A percentile compares a stretch with the other conserved stretches of the same genome.
These are phyloP conservation scores for Semicossyphus pulcher DNA, from an alignment of 2,113 vertebrate genomes.

Conservation along the genomic window DNA sequence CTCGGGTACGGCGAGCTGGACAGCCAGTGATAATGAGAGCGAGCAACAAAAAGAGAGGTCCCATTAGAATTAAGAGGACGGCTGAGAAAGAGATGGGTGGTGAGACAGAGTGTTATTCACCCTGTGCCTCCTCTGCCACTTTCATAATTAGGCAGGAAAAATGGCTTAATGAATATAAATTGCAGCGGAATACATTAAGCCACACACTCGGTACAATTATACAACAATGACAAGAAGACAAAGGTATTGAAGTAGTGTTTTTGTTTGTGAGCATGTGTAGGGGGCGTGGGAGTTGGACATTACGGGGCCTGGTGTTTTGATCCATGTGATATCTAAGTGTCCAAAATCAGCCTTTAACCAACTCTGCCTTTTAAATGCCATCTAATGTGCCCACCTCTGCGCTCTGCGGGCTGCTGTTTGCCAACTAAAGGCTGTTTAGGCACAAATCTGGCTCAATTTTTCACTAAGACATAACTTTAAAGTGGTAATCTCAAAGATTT, in stretches of 20 bases:
- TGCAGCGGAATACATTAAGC: constrained; percentile 59
- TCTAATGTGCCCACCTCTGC: constrained; percentile 27
- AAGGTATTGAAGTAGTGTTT: constrained; percentile 34
- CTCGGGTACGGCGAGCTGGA: neutral
- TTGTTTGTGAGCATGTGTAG: constrained; percentile 32
- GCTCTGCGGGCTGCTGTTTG: neutral
- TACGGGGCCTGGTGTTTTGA: constrained; percentile 34
- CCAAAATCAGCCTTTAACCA: constrained; percentile 15
- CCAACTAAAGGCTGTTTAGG: constrained; percentile 10
- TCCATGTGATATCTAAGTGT: constrained; percentile 19
- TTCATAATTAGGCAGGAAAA: constrained; percentile 51
- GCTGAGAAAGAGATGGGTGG: constrained; percentile 7
- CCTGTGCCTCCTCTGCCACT: constrained; percentile 10
- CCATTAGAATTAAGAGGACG: constrained; percentile 16
- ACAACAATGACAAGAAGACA: constrained; percentile 40
- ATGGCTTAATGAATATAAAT: constrained; percentile 68
- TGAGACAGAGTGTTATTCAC: constrained; percentile 46
- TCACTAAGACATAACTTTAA: too few relatives aligned
- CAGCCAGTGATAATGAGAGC: constrained; percentile 1
- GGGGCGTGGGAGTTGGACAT: constrained; percentile 50
- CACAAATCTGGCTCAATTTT: neutral
- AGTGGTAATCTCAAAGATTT: too few relatives aligned
- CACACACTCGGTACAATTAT: constrained; percentile 39
- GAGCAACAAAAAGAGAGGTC: constrained; percentile 13
- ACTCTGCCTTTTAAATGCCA: constrained; percentile 34